Evolutionary conservation across 92 coral and sea anemone species (phyloP).

Genomic region (Porites divaricata): DNA sequence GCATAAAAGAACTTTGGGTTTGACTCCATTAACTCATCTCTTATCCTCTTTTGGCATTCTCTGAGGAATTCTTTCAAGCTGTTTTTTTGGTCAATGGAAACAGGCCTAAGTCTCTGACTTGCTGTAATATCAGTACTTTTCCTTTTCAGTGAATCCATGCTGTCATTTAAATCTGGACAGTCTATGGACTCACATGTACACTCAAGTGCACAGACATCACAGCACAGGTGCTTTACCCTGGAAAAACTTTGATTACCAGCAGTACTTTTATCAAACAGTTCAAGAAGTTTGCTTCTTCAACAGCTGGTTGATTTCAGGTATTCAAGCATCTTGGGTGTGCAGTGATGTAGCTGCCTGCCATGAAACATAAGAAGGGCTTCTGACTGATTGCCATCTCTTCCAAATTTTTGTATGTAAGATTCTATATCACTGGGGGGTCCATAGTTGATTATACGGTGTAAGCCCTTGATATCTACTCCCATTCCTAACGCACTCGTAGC

Average conservation of each 20-base stretch:
- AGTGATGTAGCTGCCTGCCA: slow-evolving; percentile 45
- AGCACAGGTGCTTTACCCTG: slow-evolving; percentile 39
- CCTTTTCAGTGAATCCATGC: slow-evolving; percentile 11
- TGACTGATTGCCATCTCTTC: slow-evolving; percentile 53
- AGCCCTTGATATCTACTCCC: slow-evolving; percentile 54
- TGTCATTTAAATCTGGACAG: slow-evolving; percentile 26
- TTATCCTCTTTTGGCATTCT: slow-evolving; percentile 29
- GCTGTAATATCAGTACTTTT: neutral
- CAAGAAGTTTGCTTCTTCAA: slow-evolving; percentile 27
- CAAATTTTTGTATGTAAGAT: slow-evolving; percentile 52
- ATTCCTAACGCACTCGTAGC: slow-evolving; percentile 62
- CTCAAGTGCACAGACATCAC: slow-evolving; percentile 45
- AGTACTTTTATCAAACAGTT: slow-evolving; percentile 34
- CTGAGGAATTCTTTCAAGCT: slow-evolving; percentile 17
- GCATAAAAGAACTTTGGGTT: slow-evolving; percentile 31
- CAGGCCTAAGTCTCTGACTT: slow-evolving; percentile 15
- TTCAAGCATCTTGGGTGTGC: slow-evolving; percentile 49
- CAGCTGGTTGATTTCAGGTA: slow-evolving; percentile 41
- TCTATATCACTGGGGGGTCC: slow-evolving; percentile 57
- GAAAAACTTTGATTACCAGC: neutral
- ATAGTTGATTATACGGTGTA: slow-evolving; percentile 43
- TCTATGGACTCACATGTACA: slow-evolving; percentile 41
- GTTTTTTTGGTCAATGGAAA: slow-evolving; percentile 24
- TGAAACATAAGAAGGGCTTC: slow-evolving; percentile 52
- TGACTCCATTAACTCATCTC: slow-evolving; percentile 8